Evolutionary conservation across 2,888 invertebrate species (phyloP).

Genomic region (Mongoloraphidia duomilia): DNA sequence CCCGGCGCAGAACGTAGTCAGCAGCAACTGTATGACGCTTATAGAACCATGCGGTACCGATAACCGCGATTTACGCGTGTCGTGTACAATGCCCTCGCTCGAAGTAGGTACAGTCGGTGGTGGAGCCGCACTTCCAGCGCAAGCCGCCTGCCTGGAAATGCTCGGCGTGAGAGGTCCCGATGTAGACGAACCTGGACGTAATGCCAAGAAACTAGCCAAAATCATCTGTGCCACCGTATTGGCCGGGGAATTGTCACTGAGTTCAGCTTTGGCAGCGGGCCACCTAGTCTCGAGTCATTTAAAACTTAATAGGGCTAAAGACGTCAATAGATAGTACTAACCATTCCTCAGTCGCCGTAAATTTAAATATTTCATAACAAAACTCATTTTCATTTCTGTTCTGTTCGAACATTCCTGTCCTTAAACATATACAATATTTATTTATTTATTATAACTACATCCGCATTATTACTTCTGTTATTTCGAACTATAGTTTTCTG

Average conservation of each 20-base stretch:
- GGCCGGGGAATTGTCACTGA: constrained; percentile 88
- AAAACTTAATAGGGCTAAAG: constrained; percentile 68
- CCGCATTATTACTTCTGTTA: too few relatives aligned
- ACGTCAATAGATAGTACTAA: constrained; percentile 15
- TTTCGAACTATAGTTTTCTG: too few relatives aligned
- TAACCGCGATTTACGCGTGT: constrained; percentile 71
- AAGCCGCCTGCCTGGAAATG: constrained; percentile 78
- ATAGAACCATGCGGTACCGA: constrained; percentile 74
- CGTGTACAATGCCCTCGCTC: constrained; percentile 92
- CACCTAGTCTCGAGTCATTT: constrained; percentile 93
- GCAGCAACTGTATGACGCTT: constrained; percentile 86
- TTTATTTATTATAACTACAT: too few relatives aligned
- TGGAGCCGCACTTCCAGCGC: constrained; percentile 82
- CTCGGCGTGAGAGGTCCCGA: constrained; percentile 67
- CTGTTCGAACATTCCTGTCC: too few relatives aligned
- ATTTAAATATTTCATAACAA: too few relatives aligned
- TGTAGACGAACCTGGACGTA: constrained; percentile 58
- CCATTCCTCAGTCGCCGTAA: too few relatives aligned
- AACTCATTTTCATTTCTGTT: too few relatives aligned
- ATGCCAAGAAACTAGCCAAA: constrained; percentile 73
- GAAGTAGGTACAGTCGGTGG: constrained; percentile 94
- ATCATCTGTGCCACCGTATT: constrained; percentile 87
- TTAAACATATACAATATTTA: too few relatives aligned
- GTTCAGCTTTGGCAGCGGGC: constrained; percentile 90
- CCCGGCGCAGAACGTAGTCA: constrained; percentile 89